phyloP scores from a whole-genome alignment of 2,113 vertebrate genomes.

The Grammomys dolichurus region DNA sequence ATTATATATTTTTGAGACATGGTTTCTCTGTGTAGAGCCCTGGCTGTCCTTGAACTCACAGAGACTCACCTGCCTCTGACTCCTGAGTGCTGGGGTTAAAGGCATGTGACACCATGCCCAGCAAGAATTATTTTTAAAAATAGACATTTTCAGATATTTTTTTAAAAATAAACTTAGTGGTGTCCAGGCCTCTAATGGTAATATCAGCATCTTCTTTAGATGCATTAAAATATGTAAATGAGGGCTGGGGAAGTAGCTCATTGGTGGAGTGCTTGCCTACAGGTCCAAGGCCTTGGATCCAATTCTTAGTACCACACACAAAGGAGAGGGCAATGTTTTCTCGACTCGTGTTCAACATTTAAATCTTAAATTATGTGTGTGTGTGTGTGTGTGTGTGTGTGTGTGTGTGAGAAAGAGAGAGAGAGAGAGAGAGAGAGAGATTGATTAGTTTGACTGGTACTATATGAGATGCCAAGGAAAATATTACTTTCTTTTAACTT shows the following conservation, averaged over 20 bases:
- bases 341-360: not conserved
- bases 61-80: not conserved
- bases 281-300: not conserved
- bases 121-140: constrained; percentile 26
- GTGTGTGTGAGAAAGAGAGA: not conserved
- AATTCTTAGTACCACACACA: not conserved
- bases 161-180: not conserved
- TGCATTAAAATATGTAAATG: not conserved
- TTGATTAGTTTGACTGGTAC: not conserved
- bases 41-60: not conserved
- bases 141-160: not conserved
- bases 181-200: not conserved
- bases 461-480: constrained; percentile 9
- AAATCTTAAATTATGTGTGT: not conserved
- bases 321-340: not conserved
- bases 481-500: not conserved
- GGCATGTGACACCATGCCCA: not conserved
- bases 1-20: not conserved
- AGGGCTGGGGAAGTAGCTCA: not conserved
- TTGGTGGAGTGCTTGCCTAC: not conserved
- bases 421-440: no score
- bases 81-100: not conserved
- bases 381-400: not conserved
- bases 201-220: not conserved
- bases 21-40: not conserved